phyloP scores from a whole-genome alignment of 2,797 vertebrate genomes.

The Schizopygopsis pylzovi region DNA sequence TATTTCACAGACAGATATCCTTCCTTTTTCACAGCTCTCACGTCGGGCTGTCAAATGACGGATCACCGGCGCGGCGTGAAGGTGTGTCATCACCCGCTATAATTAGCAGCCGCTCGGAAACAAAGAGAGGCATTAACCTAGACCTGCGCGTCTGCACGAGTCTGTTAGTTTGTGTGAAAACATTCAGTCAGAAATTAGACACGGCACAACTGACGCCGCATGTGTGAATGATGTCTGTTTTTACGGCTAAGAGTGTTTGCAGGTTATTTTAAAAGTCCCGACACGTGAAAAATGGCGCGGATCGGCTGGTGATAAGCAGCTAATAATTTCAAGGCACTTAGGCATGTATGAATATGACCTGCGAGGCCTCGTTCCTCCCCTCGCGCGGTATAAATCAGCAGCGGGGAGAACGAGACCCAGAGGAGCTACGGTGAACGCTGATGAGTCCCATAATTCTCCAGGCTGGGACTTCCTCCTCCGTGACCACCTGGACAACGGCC shows the following conservation, averaged over 20 bases:
- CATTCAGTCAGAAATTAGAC: conserved; percentile 8
- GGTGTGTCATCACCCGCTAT: conserved; percentile 72
- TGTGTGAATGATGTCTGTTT: conserved; percentile 33
- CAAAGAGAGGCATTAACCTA: conserved; percentile 59
- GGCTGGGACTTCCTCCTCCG: conserved; percentile 62
- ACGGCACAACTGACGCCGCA: conserved; percentile 10
- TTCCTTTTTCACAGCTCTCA: conserved; percentile 68
- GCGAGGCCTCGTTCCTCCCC: conserved; percentile 14
- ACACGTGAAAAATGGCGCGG: neutral
- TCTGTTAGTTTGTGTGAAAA: conserved; percentile 26
- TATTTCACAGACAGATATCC: conserved; percentile 84
- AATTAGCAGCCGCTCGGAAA: conserved; percentile 77
- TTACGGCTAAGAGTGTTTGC: neutral
- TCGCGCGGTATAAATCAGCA: conserved; percentile 67
- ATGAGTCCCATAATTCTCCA: conserved; percentile 60
- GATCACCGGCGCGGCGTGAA: conserved; percentile 69
- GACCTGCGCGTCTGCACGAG: neutral
- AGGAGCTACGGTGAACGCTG: conserved; percentile 18
- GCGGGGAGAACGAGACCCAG: conserved; percentile 46
- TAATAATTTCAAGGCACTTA: conserved; percentile 60
- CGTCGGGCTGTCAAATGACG: conserved; percentile 74
- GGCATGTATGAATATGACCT: conserved; percentile 50
- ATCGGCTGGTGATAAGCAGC: conserved; percentile 32
- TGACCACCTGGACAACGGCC: conserved; percentile 74
- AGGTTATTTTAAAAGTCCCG: conserved; percentile 30